Evolutionary conservation across 2,797 vertebrate genomes (phyloP), one percentile per base, ranked within the genome.

Genomic region (Chaetophractus vellerosus): DNA sequence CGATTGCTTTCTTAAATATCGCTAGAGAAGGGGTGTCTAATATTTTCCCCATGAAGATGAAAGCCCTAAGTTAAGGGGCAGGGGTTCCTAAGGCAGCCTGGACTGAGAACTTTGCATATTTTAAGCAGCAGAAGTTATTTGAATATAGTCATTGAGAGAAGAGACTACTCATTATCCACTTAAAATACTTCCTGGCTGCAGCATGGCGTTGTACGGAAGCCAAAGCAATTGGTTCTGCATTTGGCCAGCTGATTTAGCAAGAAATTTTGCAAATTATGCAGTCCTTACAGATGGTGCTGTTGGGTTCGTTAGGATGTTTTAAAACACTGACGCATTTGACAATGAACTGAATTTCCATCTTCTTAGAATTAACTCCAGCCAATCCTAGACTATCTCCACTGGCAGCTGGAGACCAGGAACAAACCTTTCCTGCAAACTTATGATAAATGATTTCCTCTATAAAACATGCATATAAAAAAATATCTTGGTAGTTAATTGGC

Each of bases 181-280:
- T 97, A 97, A 96, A 96, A 96, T 92, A 94, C 94, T 96, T 97
- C 84, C 95, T 6, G 6, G 61, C 36, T 76, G 69, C 78, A 96
- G 63, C 33, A 57, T 76, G 21, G 57, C 36, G 24, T 41, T 95
- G 87, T 90, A 78, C 1, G 1, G 50, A 95, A 85, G 94, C 95
- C 96, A 95, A 75, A 95, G 83, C 81, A 95, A 95, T 93, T 86
- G 90, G 79, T 90, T 97, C 61, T 91, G 90, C 86, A 38, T 93
- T 97, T 97, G 96, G 92, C 92, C 95, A 96, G 94, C 96, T 96
- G 95, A 96, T 92, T 92, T 93, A 96, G 94, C 90, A 94, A 96
- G 96, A 95, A 97, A 88, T 94, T 36, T 75, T 96, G 93, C 88
- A 96, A 96, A 96, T 96, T 90, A 83, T 92, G 94, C 82, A 91